These are phyloP conservation scores for Oryzias javanicus DNA, from an alignment of 2,113 vertebrate genomes.

Conservation along the genomic window DNA sequence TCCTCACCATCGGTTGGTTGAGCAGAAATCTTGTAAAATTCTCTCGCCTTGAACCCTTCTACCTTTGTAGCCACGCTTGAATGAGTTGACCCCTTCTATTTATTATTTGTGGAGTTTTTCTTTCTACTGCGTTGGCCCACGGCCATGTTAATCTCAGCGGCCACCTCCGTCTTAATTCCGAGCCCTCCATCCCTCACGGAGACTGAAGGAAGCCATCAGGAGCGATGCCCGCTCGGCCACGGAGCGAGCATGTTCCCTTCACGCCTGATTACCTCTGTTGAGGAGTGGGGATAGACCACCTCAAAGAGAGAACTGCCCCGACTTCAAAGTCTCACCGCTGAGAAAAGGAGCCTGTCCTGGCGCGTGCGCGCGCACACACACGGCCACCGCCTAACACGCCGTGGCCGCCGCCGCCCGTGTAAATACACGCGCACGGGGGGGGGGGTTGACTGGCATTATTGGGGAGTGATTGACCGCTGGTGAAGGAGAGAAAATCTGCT, in stretches of 20 bases:
- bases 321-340: slow-evolving; percentile 70
- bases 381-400: slow-evolving; percentile 52
- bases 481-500: slow-evolving; percentile 18
- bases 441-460: slow-evolving; percentile 49
- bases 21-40: slow-evolving; percentile 27
- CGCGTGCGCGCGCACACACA: slow-evolving; percentile 15
- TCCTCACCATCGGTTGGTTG: slow-evolving; percentile 2
- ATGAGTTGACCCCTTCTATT: slow-evolving; percentile 44
- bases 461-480: slow-evolving; percentile 67
- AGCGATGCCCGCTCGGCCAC: slow-evolving; percentile 53
- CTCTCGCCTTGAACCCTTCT: slow-evolving; percentile 26
- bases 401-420: slow-evolving; percentile 51
- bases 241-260: slow-evolving; percentile 71
- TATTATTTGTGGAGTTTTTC: slow-evolving; percentile 62
- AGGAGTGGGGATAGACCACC: slow-evolving; percentile 66
- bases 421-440: slow-evolving; percentile 48
- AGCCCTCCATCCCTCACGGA: slow-evolving; percentile 22
- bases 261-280: slow-evolving; percentile 70
- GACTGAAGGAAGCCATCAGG: slow-evolving; percentile 54
- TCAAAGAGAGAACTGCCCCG: slow-evolving; percentile 69
- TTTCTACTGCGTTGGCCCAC: slow-evolving; percentile 58
- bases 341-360: slow-evolving; percentile 34
- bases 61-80: slow-evolving; percentile 45
- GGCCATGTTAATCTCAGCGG: slow-evolving; percentile 66
- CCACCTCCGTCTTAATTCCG: slow-evolving; percentile 19